phyloP scores from a whole-genome alignment of 2,888 invertebrate species.

The Crematogaster levior region DNA sequence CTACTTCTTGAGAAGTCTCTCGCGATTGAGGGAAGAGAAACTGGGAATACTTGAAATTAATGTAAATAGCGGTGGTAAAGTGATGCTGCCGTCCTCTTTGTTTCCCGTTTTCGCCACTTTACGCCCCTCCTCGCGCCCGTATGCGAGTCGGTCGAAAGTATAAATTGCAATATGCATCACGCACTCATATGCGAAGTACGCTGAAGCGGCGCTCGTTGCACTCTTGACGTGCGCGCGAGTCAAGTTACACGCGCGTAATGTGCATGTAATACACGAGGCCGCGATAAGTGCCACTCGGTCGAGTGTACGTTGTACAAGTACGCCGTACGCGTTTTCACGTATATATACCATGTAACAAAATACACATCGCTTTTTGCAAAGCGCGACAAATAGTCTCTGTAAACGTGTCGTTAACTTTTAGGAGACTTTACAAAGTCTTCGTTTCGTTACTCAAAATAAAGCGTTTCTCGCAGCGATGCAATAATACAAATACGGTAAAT shows the following conservation, averaged over 20 bases:
- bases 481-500: too few species aligned
- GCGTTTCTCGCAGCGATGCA: background rate
- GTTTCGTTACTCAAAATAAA: background rate
- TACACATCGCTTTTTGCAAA: conserved; percentile 24
- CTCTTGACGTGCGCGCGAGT: conserved; percentile 70
- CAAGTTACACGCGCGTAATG: conserved; percentile 75
- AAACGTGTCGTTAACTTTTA: conserved; percentile 9
- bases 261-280: conserved; percentile 72
- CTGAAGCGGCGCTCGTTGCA: conserved; percentile 70
- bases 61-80: conserved; percentile 23
- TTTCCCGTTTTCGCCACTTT: conserved; percentile 55
- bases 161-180: conserved; percentile 71
- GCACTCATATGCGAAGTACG: conserved; percentile 69
- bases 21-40: conserved; percentile 16
- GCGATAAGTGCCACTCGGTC: conserved; percentile 65
- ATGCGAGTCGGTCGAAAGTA: conserved; percentile 65
- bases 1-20: background rate
- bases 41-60: conserved; percentile 11
- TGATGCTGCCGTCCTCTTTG: conserved; percentile 12
- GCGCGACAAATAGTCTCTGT: conserved; percentile 3
- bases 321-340: conserved; percentile 54
- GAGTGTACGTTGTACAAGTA: conserved; percentile 54
- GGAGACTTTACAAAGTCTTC: background rate
- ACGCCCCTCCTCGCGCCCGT: conserved; percentile 48
- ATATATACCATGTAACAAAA: conserved; percentile 32